Conservation (phyloP, 2,113 vertebrate species). For the Fregetta grallaria region DNA sequence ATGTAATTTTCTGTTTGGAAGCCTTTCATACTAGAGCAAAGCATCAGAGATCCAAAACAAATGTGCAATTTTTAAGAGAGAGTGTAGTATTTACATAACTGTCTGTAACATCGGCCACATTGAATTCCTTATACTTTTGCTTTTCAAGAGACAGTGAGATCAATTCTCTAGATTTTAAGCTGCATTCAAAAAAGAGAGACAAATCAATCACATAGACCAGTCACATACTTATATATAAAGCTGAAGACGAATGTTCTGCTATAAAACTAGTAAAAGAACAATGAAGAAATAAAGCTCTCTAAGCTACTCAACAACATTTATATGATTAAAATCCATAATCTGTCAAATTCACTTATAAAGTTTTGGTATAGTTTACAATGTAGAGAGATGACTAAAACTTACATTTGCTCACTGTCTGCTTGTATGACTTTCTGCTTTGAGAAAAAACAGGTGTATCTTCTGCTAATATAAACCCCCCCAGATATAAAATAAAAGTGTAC, state of each 20-base stretch:
- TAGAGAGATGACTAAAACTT: not conserved
- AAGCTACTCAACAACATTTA: not conserved
- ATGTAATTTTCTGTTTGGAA: not conserved
- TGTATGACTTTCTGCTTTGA: not conserved
- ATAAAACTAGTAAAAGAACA: not conserved
- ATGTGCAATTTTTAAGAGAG: not conserved
- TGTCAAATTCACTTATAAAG: not conserved
- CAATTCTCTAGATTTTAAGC: not conserved
- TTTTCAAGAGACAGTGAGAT: not conserved
- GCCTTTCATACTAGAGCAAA: not conserved
- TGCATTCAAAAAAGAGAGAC: not conserved
- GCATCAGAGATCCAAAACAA: not conserved
- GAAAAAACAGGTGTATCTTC: not conserved
- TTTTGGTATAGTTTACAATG: not conserved
- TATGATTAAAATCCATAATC: not conserved
- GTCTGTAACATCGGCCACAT: not conserved
- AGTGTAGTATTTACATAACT: not conserved
- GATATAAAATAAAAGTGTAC: not conserved
- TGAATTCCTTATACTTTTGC: not conserved
- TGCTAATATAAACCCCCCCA: not conserved
- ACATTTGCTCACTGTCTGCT: not conserved
- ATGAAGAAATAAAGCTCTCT: not conserved
- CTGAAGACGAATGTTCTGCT: not conserved
- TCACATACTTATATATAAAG: not conserved
- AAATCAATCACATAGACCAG: not conserved